Evolutionary conservation across 2,888 invertebrate genomes (phyloP).

Genomic region (Morpho achilles): DNA sequence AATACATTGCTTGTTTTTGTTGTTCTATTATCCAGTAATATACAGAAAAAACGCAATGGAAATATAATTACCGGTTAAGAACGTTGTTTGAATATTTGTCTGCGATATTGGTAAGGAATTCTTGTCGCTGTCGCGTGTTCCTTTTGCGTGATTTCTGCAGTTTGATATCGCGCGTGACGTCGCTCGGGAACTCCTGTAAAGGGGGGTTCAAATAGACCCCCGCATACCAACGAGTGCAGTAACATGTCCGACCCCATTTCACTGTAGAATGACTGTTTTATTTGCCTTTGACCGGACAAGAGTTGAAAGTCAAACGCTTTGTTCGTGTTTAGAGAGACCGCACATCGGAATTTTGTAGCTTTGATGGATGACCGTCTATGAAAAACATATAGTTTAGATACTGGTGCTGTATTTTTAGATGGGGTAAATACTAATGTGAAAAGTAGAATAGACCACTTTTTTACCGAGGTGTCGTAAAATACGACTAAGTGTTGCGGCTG

Average conservation of each 20-base stretch:
- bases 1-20: slow-evolving; percentile 10
- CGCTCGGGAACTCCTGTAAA: slow-evolving; percentile 54
- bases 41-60: too few relatives aligned
- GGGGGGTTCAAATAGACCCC: slow-evolving; percentile 53
- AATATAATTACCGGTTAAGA: background rate
- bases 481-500: too few relatives aligned
- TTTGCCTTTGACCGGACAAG: slow-evolving; percentile 45
- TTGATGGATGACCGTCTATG: slow-evolving; percentile 5
- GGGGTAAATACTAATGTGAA: background rate
- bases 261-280: slow-evolving; percentile 70
- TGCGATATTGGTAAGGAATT: slow-evolving; percentile 1
- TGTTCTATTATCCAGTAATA: too few relatives aligned
- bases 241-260: slow-evolving; percentile 69
- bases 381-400: background rate
- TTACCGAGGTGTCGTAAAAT: too few relatives aligned
- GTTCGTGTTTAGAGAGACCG: slow-evolving; percentile 21
- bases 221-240: slow-evolving; percentile 63
- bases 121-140: slow-evolving; percentile 52
- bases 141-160: slow-evolving; percentile 72
- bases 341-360: slow-evolving; percentile 7
- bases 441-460: too few relatives aligned
- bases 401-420: background rate
- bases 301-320: slow-evolving; percentile 27
- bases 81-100: background rate
- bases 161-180: slow-evolving; percentile 69